phyloP scores from a whole-genome alignment of 2,888 invertebrate species.

The Drosophila helvetica region DNA sequence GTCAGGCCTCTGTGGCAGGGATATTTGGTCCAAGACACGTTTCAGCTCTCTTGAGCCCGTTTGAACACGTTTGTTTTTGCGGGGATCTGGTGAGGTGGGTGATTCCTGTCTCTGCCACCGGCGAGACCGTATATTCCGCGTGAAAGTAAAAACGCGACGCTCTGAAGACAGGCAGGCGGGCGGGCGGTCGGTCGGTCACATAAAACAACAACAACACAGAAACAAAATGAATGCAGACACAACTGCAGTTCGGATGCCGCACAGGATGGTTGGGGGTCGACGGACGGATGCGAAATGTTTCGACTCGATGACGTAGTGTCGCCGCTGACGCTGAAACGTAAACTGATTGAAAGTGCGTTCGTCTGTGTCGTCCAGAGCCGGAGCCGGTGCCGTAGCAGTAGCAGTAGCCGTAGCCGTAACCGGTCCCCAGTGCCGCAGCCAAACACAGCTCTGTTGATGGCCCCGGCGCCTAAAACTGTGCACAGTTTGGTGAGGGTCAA shows the following conservation, averaged over 20 bases:
- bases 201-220: slow-evolving; percentile 7
- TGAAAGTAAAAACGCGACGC: slow-evolving; percentile 43
- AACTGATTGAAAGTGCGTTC: slow-evolving; percentile 77
- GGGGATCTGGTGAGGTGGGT: too few relatives aligned
- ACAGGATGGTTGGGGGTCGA: slow-evolving; percentile 2
- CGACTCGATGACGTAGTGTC: slow-evolving; percentile 63
- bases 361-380: slow-evolving; percentile 38
- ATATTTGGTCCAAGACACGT: neutral
- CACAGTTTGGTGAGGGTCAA: slow-evolving; percentile 70
- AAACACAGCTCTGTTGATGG: slow-evolving; percentile 46
- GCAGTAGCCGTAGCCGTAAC: slow-evolving; percentile 10
- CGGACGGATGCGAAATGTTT: slow-evolving; percentile 10
- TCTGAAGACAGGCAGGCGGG: slow-evolving; percentile 15
- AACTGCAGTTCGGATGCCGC: slow-evolving; percentile 1
- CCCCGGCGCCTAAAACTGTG: slow-evolving; percentile 71
- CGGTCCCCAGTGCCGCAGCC: slow-evolving; percentile 25
- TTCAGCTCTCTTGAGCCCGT: neutral
- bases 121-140: slow-evolving; percentile 15
- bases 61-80: neutral
- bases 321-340: slow-evolving; percentile 70
- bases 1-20: neutral
- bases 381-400: slow-evolving; percentile 13
- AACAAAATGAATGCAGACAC: slow-evolving; percentile 9
- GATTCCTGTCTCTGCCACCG: neutral
- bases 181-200: slow-evolving; percentile 8